Conservation (phyloP, 1,140 invertebrate genomes). For the Schlechtendalia chinensis region DNA sequence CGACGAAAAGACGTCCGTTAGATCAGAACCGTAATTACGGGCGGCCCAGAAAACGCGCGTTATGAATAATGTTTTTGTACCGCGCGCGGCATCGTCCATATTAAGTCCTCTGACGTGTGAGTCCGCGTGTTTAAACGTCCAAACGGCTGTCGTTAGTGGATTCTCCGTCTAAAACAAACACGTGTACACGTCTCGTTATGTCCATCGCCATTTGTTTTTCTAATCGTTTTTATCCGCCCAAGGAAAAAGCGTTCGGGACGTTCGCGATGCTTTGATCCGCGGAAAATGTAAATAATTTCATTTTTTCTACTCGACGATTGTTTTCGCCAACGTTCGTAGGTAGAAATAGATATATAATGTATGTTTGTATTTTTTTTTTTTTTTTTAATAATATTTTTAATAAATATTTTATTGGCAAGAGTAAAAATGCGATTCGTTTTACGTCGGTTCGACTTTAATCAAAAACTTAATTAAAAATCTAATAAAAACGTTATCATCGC, state of each 20-base stretch:
- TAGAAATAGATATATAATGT: neutral
- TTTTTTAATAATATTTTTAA: neutral
- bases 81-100: neutral
- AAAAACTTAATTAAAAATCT: slow-evolving; percentile 39
- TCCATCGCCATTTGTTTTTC: neutral
- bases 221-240: slow-evolving; percentile 11
- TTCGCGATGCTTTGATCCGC: neutral
- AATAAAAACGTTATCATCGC: slow-evolving; percentile 14
- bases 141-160: slow-evolving; percentile 35
- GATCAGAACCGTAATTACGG: slow-evolving; percentile 39
- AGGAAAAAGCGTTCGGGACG: neutral
- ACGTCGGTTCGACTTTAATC: neutral
- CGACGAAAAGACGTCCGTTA: slow-evolving; percentile 27
- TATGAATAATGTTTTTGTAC: slow-evolving; percentile 31
- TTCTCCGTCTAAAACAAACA: slow-evolving; percentile 26
- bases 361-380: neutral
- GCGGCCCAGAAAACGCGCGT: neutral
- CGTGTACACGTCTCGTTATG: slow-evolving; percentile 9
- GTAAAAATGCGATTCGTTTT: neutral
- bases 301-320: neutral
- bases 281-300: neutral
- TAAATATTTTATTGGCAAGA: slow-evolving; percentile 11
- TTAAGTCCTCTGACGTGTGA: slow-evolving; percentile 12
- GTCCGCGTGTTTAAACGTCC: neutral
- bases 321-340: no score